Evolutionary conservation across 2,113 vertebrate species (phyloP).

Genomic region (Ahaetulla prasina): DNA sequence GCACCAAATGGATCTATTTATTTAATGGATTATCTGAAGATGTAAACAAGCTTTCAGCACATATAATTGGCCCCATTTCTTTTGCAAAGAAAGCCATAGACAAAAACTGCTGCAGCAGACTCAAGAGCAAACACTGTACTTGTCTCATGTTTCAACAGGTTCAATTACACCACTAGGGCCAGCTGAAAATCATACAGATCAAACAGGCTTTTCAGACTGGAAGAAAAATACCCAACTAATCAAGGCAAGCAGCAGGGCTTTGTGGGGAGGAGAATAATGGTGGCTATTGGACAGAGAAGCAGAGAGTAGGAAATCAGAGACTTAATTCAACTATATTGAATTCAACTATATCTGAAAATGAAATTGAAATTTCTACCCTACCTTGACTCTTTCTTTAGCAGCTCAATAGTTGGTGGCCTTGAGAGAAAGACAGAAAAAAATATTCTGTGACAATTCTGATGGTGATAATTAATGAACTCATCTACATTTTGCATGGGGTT

Average conservation of each 20-base stretch:
- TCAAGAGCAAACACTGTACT: constrained; percentile 64
- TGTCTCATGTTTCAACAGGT: constrained; percentile 83
- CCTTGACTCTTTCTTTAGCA: constrained; percentile 83
- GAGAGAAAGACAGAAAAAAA: constrained; percentile 43
- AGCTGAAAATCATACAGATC: constrained; percentile 76
- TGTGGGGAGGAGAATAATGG: constrained; percentile 44
- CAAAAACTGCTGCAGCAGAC: constrained; percentile 36
- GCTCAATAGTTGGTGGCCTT: constrained; percentile 78
- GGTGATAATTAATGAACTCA: neutral
- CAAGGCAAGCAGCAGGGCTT: constrained; percentile 56
- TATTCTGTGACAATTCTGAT: constrained; percentile 2
- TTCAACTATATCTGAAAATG: constrained; percentile 7
- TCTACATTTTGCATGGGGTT: neutral
- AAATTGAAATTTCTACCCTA: constrained; percentile 57
- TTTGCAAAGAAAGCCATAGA: constrained; percentile 47
- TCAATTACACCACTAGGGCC: constrained; percentile 72
- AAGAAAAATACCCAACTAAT: constrained; percentile 38
- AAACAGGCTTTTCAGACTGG: constrained; percentile 65
- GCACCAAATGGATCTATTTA: neutral
- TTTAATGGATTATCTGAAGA: constrained; percentile 33
- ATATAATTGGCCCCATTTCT: constrained; percentile 64
- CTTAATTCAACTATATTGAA: constrained; percentile 43
- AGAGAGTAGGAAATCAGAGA: constrained; percentile 53
- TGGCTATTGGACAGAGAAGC: constrained; percentile 25
- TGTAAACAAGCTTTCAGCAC: constrained; percentile 67